Evolutionary conservation across 1,140 invertebrate genomes (phyloP), one percentile per base, ranked within the genome.

Genomic region (Glomeris maerens): DNA sequence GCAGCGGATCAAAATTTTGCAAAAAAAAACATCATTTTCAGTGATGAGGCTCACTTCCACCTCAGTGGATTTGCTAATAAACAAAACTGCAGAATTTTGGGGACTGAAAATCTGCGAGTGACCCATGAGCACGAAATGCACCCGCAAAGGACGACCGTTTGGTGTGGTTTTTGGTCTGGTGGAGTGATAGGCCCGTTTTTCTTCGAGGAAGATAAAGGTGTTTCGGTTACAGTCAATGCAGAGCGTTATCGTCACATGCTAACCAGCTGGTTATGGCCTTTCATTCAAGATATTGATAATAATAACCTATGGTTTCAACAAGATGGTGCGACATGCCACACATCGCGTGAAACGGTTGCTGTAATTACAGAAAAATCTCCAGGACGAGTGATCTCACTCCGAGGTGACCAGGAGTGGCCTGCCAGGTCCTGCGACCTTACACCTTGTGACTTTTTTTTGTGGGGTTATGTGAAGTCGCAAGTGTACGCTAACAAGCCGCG

Each of bases 391-490:
- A 36, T 36, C 31, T 36, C 31, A 13, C 55, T 62, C 49, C 47
- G 55, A 48, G 63, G 67, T 22, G 45, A 62, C 29, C 57, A 69
- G 27, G 50, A 59, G 42, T 71, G 67, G 68, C 63, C 63, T 45
- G 55, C 66, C 14, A 53, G 66, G 49, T 67, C 62, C 40, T 62
- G 60, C 22, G 67, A 70, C 57, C 52, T 70, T 31, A 64, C 57
- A 27, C 63, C 61, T 23, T 49, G 63, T 20, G 66, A 70, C 61
- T 70, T 64, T 60, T 65, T 64, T 58, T 53, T 61, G 14, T 68
- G 63, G 67, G 67, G 65, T 36, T 61, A 64, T 44, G 48, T 70
- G 49, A 69, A 62, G 29, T n/a, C n/a, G n/a, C n/a, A n/a, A n/a
- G n/a, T n/a, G n/a, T n/a, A n/a, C n/a, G n/a, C n/a, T n/a, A n/a